Base-by-base conservation (phyloP, 2,797 vertebrate genomes). In the Anguilla anguilla region DNA sequence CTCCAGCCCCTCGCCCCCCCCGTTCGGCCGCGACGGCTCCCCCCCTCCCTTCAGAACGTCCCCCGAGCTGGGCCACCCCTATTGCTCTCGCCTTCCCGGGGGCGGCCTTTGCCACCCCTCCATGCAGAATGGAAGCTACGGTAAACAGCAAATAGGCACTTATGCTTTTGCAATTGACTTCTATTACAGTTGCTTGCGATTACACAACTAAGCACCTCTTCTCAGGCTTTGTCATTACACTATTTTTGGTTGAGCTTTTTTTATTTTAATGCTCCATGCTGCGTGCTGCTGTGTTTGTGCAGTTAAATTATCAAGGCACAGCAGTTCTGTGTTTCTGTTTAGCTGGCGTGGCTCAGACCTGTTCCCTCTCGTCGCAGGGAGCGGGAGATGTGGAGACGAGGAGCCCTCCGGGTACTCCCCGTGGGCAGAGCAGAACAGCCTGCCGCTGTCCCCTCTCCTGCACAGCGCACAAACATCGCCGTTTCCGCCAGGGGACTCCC, bases 1-100 rank as follows among this genome's bases (percentile, higher is more conserved):
- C 22, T 57, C 85, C 46, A 86, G 67, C 69, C 69, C 85, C 85
- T 9, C 84, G 0, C 11, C 57, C 13, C 84, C 85, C 22, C 22
- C 5, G 39, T 79, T 85, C 43, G 39, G 22, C 51, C 53, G 25
- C 0, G 83, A 88, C 9, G 72, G n/a, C 69, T 81, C 53, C 87
- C 84, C 69, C 39, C 0, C 43, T 35, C 17, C 67, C 39, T 79
- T 61, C 83, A 81, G 35, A 39, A n/a, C 2, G 31, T 85, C 49
- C 64, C 64, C 46, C 1, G 55, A 69, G 59, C 64, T 22, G 17
- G 59, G 59, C 84, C 17, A n/a, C 17, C 39, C 59, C 64, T 46
- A 3, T n/a, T 55, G 28, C 19, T 43, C 2, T 25, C 0, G 28
- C 4, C 49, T 77, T 46, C 4, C 39, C 31, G 6, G 31, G 31